Percentiles rank a stretch among this genome's conserved stretches.
Evolutionary conservation across 2,113 vertebrate species (phyloP).

Genomic region (Prolemur simus): DNA sequence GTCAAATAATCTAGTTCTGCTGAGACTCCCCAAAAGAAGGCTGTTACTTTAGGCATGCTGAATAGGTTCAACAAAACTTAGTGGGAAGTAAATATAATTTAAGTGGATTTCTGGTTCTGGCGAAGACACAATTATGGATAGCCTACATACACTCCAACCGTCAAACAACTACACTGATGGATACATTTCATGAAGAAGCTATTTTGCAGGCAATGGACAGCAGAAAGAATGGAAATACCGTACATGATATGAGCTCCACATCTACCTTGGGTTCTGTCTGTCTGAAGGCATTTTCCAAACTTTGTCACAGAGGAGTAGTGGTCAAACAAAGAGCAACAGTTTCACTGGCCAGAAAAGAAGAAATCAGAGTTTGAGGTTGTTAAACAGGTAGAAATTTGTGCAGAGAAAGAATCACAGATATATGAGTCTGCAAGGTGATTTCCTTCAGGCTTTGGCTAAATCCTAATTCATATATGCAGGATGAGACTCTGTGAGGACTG

Average conservation of each 20-base stretch:
- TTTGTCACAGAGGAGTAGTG: neutral
- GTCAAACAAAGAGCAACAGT: neutral
- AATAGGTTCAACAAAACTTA: conserved; percentile 33
- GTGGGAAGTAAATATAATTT: conserved; percentile 48
- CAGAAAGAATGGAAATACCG: neutral
- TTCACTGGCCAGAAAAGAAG: neutral
- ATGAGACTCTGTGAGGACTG: neutral
- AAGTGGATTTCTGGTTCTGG: conserved; percentile 40
- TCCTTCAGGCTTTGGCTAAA: neutral
- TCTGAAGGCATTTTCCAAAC: neutral
- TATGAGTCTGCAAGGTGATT: neutral
- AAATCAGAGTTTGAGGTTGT: neutral
- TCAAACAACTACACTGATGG: neutral
- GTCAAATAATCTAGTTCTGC: conserved; percentile 6
- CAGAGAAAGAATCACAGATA: neutral
- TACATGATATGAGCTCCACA: too few species aligned
- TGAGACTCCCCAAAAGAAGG: neutral
- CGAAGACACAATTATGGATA: conserved; percentile 22
- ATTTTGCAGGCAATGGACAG: neutral
- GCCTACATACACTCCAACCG: neutral
- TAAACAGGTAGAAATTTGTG: neutral
- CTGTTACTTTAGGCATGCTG: neutral
- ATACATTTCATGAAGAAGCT: neutral
- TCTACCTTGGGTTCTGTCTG: neutral
- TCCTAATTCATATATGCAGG: neutral